phyloP scores from a whole-genome alignment of 1,140 invertebrate species.

The Adelges cooleyi region DNA sequence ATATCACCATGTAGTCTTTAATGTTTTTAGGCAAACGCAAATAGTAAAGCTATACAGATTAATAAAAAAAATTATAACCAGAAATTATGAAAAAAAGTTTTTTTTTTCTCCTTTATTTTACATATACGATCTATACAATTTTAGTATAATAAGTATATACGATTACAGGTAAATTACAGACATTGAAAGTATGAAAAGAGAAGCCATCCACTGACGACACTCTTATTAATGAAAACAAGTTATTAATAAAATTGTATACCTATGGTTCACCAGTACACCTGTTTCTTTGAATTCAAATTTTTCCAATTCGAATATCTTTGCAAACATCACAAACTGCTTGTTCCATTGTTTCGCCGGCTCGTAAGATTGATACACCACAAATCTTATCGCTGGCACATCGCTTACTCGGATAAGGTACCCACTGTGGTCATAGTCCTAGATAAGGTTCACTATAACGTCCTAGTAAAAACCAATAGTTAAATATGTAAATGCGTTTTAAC shows the following conservation, averaged over 20 bases:
- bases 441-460: constrained; percentile 68
- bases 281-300: constrained; percentile 98
- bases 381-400: constrained; percentile 75
- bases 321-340: constrained; percentile 94
- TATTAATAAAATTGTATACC: constrained; percentile 38
- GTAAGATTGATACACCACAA: constrained; percentile 93
- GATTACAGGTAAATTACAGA: too few species aligned
- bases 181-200: too few species aligned
- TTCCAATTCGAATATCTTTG: constrained; percentile 94
- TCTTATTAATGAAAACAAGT: constrained; percentile 16
- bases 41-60: constrained; percentile 71
- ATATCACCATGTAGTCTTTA: constrained; percentile 88
- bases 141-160: too few species aligned
- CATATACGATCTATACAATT: too few species aligned
- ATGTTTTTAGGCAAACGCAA: constrained; percentile 93
- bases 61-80: constrained; percentile 28
- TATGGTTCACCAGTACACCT: constrained; percentile 83
- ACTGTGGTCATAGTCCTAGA: constrained; percentile 85
- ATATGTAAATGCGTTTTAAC: background rate
- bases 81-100: too few species aligned
- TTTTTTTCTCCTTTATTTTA: too few species aligned
- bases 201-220: too few species aligned
- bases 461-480: constrained; percentile 34
- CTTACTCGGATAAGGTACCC: constrained; percentile 71
- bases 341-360: constrained; percentile 96